These are phyloP conservation scores for Erannis defoliaria DNA, from an alignment of 2,888 invertebrate genomes.

Conservation along the genomic window DNA sequence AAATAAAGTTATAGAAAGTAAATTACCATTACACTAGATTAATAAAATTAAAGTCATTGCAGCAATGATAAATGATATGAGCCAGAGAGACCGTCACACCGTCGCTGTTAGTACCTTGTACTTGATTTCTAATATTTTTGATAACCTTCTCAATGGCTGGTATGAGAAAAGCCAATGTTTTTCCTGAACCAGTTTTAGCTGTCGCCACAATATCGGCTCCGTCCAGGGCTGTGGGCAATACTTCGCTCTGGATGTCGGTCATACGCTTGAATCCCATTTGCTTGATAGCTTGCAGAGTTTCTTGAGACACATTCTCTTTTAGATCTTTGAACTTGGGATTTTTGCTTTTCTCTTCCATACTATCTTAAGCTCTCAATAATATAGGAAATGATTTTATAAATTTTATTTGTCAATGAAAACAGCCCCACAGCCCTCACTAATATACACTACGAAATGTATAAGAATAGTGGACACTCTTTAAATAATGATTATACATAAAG, in stretches of 20 bases:
- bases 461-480: too few relatives aligned
- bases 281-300: conserved; percentile 91
- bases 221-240: conserved; percentile 94
- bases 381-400: too few relatives aligned
- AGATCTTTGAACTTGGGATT: conserved; percentile 82
- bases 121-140: conserved; percentile 74
- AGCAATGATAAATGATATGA: too few relatives aligned
- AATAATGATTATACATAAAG: too few relatives aligned
- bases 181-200: conserved; percentile 98
- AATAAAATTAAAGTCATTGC: too few relatives aligned
- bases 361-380: too few relatives aligned
- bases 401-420: too few relatives aligned
- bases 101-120: conserved; percentile 47
- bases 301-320: conserved; percentile 89
- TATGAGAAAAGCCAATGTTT: conserved; percentile 97
- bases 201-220: conserved; percentile 97
- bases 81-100: too few relatives aligned
- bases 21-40: too few relatives aligned
- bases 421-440: too few relatives aligned
- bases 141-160: conserved; percentile 96
- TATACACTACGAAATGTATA: too few relatives aligned
- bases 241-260: conserved; percentile 97
- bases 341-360: conserved; percentile 55
- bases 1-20: conserved; percentile 45
- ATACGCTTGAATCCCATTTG: conserved; percentile 96